Conservation (phyloP, 2,113 vertebrate genomes). For the Xenus cinereus region DNA sequence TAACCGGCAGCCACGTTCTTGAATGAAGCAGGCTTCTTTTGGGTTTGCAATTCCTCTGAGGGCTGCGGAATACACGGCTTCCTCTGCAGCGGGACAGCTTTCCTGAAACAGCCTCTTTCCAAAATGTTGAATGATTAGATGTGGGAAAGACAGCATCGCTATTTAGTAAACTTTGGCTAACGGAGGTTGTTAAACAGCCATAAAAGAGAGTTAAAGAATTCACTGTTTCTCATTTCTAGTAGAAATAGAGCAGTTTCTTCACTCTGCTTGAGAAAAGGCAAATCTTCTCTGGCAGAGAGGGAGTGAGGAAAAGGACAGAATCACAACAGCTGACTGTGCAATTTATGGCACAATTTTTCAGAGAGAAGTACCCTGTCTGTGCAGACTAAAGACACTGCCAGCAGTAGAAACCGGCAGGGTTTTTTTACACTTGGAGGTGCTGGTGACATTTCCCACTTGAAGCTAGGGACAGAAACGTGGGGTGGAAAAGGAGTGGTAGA, state of each 20-base stretch:
- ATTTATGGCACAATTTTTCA: constrained; percentile 31
- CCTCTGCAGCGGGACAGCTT: not conserved
- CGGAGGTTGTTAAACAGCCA: not conserved
- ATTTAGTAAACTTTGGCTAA: not conserved
- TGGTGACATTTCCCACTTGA: constrained; percentile 1
- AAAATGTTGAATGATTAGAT: not conserved
- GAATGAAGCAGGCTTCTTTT: not conserved
- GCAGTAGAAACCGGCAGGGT: not conserved
- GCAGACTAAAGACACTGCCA: not conserved
- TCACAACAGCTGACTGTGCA: not conserved
- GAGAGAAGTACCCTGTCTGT: not conserved
- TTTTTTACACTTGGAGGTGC: not conserved
- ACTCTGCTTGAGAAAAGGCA: not conserved
- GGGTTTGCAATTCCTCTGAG: not conserved
- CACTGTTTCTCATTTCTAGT: not conserved
- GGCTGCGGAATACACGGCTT: fast-evolving
- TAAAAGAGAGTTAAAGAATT: not conserved
- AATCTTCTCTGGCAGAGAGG: not conserved
- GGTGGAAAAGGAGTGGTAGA: not conserved
- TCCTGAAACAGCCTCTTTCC: not conserved
- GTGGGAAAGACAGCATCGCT: not conserved
- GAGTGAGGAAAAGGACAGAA: not conserved
- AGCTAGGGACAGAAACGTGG: not conserved
- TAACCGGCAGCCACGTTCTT: not conserved
- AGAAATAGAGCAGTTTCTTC: not conserved